A percentile compares a stretch with the other conserved stretches of the same genome.
phyloP scores from a whole-genome alignment of 2,797 vertebrate species.

The Galago senegalensis region DNA sequence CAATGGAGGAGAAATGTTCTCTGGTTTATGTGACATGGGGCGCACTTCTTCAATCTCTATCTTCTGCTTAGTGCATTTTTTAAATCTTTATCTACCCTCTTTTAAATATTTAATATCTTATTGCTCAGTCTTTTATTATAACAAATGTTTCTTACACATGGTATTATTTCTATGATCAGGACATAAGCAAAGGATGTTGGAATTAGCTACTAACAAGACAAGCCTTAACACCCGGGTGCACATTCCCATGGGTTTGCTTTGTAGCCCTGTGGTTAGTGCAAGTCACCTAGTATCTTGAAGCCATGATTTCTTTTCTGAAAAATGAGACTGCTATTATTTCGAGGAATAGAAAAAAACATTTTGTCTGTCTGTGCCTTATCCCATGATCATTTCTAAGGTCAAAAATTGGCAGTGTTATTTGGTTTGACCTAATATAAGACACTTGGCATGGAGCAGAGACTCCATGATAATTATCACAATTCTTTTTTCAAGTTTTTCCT shows the following conservation, averaged over 20 bases:
- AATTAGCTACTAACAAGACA: slow-evolving; percentile 21
- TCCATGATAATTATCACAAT: not conserved
- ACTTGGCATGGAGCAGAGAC: not conserved
- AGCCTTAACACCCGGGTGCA: not conserved
- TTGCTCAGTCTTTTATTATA: not conserved
- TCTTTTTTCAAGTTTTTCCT: not conserved
- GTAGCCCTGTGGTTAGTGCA: not conserved
- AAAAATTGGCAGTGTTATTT: not conserved
- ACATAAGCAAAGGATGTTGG: not conserved
- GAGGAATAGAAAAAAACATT: not conserved
- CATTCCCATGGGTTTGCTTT: accelerated
- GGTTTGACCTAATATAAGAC: not conserved
- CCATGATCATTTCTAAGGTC: not conserved
- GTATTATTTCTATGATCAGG: slow-evolving; percentile 9
- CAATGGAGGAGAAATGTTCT: not conserved
- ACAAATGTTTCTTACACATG: not conserved
- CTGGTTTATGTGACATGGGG: not conserved
- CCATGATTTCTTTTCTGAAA: slow-evolving; percentile 11
- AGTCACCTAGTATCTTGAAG: not conserved
- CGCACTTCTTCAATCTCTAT: not conserved
- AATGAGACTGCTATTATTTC: not conserved
- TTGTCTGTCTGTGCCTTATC: not conserved
- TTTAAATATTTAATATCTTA: slow-evolving; percentile 34
- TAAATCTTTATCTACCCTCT: not conserved
- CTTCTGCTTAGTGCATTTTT: not conserved